phyloP scores from a whole-genome alignment of 1,140 invertebrate species.

The Brachionus sp. region DNA sequence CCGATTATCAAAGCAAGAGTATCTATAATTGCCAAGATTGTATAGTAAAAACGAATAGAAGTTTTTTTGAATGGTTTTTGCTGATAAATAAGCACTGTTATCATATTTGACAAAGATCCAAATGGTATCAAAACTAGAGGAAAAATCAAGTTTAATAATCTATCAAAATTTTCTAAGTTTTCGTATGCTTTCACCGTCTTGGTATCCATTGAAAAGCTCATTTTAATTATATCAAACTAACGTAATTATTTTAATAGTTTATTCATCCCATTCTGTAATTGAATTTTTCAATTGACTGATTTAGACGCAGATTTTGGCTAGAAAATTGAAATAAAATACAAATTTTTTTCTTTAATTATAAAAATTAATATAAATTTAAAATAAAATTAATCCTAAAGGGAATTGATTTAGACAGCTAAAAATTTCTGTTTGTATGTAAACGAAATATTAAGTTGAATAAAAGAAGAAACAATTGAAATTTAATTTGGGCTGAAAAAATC shows the following conservation, averaged over 20 bases:
- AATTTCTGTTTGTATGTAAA: neutral
- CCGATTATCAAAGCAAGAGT: neutral
- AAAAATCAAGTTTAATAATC: neutral
- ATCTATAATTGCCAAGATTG: neutral
- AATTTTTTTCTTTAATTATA: neutral
- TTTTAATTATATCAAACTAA: neutral
- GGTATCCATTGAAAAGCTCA: neutral
- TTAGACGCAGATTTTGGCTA: neutral
- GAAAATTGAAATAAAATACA: neutral
- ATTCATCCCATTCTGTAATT: neutral
- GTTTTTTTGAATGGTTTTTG: constrained; percentile 20
- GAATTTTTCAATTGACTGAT: neutral
- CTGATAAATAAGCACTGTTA: neutral
- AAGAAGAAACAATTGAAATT: neutral
- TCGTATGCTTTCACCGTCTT: neutral
- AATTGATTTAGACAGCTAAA: neutral
- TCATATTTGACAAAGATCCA: neutral
- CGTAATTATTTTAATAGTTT: neutral
- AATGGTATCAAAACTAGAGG: constrained; percentile 19
- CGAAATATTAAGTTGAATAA: neutral
- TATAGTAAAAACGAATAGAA: constrained; percentile 14
- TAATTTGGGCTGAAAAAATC: neutral
- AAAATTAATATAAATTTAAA: neutral
- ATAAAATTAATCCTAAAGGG: neutral
- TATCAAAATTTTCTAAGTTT: neutral